Evolutionary conservation across 1,140 invertebrate genomes (phyloP).

Genomic region (Heliothis virescens): DNA sequence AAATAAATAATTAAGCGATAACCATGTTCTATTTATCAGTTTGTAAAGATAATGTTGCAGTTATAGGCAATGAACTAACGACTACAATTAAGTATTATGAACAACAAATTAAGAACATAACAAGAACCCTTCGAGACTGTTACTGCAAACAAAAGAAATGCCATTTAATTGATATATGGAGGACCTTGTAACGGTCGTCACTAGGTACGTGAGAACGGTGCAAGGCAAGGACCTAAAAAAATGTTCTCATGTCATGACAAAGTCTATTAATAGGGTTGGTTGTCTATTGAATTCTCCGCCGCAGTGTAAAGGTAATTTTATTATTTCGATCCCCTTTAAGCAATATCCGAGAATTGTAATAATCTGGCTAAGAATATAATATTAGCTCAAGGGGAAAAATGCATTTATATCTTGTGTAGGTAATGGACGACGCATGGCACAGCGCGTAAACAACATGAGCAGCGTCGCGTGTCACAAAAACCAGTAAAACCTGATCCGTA

Average conservation of each 20-base stretch:
- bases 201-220: constrained; percentile 30
- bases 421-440: constrained; percentile 11
- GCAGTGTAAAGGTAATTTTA: constrained; percentile 18
- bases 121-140: neutral
- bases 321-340: constrained; percentile 3
- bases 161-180: neutral
- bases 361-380: constrained; percentile 14
- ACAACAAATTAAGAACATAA: neutral
- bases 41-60: no score
- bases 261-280: constrained; percentile 38
- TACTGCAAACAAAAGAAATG: constrained; percentile 14
- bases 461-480: constrained; percentile 42
- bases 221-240: constrained; percentile 27
- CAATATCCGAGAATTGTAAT: neutral
- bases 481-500: constrained; percentile 42
- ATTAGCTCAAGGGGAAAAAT: constrained; percentile 3
- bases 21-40: no score
- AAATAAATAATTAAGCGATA: no score
- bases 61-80: no score
- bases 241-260: constrained; percentile 35
- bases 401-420: constrained; percentile 1
- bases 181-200: constrained; percentile 40
- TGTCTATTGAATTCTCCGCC: constrained; percentile 19
- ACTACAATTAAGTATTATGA: neutral
- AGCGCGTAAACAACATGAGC: constrained; percentile 24